Base-by-base conservation (phyloP, 1,140 invertebrate species). In the Drosophila sucinea region DNA sequence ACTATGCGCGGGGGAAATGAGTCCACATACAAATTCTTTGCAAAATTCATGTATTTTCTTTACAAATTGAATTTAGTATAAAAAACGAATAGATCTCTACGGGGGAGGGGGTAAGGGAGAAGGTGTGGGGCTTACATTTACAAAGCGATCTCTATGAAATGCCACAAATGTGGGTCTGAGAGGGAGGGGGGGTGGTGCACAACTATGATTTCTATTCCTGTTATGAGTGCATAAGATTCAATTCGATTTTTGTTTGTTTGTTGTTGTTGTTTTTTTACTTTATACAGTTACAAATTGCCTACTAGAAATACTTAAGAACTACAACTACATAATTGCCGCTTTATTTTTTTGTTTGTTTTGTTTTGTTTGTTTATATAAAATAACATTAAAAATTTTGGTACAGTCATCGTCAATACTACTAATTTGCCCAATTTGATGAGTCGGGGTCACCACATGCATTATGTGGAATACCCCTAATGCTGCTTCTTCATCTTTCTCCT, bases 361-460 rank as follows among this genome's bases (percentile, higher is more conserved):
- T 38, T 38, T 38, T 41, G 30, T 6, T n/a, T 17, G 11, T 3
- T 8, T 79, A 79, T 70, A 66, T 77, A 54, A 75, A 69, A 87
- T 86, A 86, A 87, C 79, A 77, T 89, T 81, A 78, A 75, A 86
- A 91, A 91, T 90, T 91, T 91, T 91, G 90, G 90, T 91, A 91
- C 90, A 91, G 81, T 91, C 79, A 86, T 83, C 62, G 40, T 62
- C 61, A 72, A 69, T 81, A 74, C 55, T 76, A 54, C 62, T 77
- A 75, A 60, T 75, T 62, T 25, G 23, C 47, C 23, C 25, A 25
- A 47, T 30, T 56, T 30, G 51, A 30, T 33, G 54, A 60, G n/a
- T 38, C 8, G 44, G 67, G 32, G 29, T 30, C 17, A 6, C 10
- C 56, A 17, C 17, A 17, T 17, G 17, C 17, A 17, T 17, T 17